A percentile compares a stretch with the other conserved stretches of the same genome.
These are phyloP conservation scores for Homarus americanus DNA, from an alignment of 1,140 invertebrate species.

Conservation along the genomic window DNA sequence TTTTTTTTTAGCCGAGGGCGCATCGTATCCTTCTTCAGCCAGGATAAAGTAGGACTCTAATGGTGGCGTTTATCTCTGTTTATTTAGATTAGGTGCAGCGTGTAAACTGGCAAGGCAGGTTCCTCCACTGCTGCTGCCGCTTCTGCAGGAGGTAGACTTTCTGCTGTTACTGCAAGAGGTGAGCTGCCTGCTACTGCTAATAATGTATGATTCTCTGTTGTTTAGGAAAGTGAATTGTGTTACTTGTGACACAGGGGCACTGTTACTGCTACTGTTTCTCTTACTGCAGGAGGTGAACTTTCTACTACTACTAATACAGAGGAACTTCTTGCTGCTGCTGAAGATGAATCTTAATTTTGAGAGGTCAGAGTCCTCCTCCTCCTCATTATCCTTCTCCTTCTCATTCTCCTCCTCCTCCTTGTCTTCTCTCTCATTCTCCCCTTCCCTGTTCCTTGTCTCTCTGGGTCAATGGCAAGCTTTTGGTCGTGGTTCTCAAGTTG, in stretches of 20 bases:
- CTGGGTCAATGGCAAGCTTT: too few relatives aligned
- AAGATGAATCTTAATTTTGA: neutral
- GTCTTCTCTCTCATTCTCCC: too few relatives aligned
- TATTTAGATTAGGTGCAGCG: neutral
- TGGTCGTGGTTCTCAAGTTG: too few relatives aligned
- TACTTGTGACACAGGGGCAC: neutral
- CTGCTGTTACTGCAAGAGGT: neutral
- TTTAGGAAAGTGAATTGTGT: neutral
- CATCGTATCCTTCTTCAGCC: neutral
- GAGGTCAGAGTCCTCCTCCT: too few relatives aligned
- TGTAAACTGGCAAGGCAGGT: neutral
- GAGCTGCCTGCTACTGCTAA: neutral
- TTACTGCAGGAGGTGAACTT: neutral
- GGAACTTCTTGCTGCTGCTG: neutral
- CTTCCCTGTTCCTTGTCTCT: too few relatives aligned
- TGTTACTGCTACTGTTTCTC: neutral
- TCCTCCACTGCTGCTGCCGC: neutral
- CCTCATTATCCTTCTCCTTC: too few relatives aligned
- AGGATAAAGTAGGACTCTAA: neutral
- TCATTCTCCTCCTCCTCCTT: too few relatives aligned
- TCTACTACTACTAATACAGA: neutral
- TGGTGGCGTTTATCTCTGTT: neutral
- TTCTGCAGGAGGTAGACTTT: neutral
- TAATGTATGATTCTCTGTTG: neutral
- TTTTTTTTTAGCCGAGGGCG: neutral